phyloP scores from a whole-genome alignment of 92 coral and sea anemone species.

The Actinernus sp. region DNA sequence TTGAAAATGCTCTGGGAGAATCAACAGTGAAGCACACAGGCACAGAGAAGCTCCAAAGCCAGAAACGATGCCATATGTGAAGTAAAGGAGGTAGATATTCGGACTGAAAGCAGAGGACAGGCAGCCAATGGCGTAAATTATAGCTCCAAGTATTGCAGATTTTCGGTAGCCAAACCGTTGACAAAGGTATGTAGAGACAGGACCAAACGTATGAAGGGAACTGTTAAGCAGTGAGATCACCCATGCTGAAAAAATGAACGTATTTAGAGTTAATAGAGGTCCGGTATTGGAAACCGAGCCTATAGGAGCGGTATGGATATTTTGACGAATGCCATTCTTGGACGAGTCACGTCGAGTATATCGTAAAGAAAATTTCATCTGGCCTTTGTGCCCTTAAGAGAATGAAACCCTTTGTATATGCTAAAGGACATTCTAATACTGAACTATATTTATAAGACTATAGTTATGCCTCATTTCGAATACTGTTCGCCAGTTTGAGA shows the following conservation, averaged over 20 bases:
- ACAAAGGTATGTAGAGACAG: conserved; percentile 15
- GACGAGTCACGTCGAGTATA: too few species aligned
- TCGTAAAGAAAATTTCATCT: too few species aligned
- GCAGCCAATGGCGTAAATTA: conserved; percentile 4
- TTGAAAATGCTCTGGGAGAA: conserved; percentile 14
- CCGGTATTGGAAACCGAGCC: too few species aligned
- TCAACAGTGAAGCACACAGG: conserved; percentile 6
- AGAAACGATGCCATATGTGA: conserved; percentile 31
- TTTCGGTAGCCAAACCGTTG: conserved; percentile 21
- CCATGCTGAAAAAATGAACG: conserved; percentile 18
- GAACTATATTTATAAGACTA: too few species aligned
- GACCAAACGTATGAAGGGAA: conserved; percentile 2
- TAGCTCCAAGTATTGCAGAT: conserved; percentile 19
- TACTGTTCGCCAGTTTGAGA: too few species aligned
- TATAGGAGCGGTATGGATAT: too few species aligned
- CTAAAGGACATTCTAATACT: too few species aligned
- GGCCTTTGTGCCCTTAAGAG: too few species aligned
- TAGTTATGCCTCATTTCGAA: too few species aligned
- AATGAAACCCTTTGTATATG: too few species aligned
- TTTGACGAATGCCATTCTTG: too few species aligned
- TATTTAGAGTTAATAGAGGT: too few species aligned
- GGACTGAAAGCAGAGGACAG: conserved; percentile 15
- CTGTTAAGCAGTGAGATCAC: conserved; percentile 21
- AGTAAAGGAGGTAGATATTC: conserved; percentile 11
- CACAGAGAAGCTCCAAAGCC: conserved; percentile 28